A percentile compares a stretch with the other conserved stretches of the same genome.
Conservation (phyloP, 2,888 invertebrate species). For the Patella caerulea region DNA sequence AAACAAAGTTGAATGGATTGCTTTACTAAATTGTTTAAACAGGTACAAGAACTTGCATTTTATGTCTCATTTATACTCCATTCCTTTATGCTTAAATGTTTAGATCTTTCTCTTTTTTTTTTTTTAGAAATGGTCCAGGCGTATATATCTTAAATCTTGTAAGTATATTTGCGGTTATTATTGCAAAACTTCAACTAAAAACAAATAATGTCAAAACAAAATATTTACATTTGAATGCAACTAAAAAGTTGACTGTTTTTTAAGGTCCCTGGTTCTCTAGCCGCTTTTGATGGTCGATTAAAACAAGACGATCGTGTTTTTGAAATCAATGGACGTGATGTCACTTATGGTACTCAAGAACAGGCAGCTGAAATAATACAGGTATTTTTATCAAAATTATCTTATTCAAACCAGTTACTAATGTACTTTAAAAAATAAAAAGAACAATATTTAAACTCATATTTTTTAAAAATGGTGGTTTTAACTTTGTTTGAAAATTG, state of each 20-base stretch:
- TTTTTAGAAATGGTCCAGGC: conserved; percentile 66
- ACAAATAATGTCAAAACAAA: no score
- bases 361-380: conserved; percentile 71
- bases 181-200: no score
- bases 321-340: conserved; percentile 73
- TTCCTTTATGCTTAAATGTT: not conserved
- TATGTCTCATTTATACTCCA: not conserved
- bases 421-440: no score
- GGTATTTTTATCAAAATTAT: conserved; percentile 44
- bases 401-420: not conserved
- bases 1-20: not conserved
- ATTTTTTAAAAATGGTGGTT: no score
- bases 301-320: conserved; percentile 73
- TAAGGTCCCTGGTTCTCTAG: conserved; percentile 71
- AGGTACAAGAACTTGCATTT: not conserved
- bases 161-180: conserved; percentile 34
- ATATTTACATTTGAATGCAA: no score
- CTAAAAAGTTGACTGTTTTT: conserved; percentile 18
- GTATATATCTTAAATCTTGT: conserved; percentile 69
- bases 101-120: conserved; percentile 17
- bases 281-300: conserved; percentile 71
- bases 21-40: not conserved
- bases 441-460: no score
- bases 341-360: conserved; percentile 71
- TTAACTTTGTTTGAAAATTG: no score